Conservation (phyloP, 1,140 invertebrate species). For the Whitmania pigra region DNA sequence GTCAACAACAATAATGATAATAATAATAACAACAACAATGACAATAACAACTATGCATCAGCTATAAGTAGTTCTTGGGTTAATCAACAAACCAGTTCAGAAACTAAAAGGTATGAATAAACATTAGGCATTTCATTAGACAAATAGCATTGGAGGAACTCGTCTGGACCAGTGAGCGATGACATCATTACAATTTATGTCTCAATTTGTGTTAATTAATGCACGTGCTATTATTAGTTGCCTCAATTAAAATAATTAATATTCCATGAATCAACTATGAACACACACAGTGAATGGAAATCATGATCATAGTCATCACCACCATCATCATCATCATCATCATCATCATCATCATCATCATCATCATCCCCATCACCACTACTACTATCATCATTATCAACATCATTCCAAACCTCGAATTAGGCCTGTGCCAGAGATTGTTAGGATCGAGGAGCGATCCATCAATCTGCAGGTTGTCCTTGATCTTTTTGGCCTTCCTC, state of each 20-base stretch:
- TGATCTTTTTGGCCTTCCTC: slow-evolving; percentile 24
- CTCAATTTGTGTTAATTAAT: no score
- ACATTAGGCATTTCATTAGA: no score
- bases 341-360: slow-evolving; percentile 2
- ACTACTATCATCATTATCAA: neutral
- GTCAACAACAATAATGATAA: neutral
- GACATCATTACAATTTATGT: no score
- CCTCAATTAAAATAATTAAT: no score
- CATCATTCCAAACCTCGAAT: slow-evolving; percentile 27
- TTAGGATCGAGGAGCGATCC: slow-evolving; percentile 35
- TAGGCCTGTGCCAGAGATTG: slow-evolving; percentile 31
- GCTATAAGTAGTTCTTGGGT: no score
- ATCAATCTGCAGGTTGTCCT: slow-evolving; percentile 34
- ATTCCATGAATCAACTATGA: no score
- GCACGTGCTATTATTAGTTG: no score
- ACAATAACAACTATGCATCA: neutral
- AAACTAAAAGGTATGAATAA: no score
- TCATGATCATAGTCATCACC: neutral
- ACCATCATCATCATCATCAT: neutral
- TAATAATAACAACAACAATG: neutral
- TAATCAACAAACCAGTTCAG: no score
- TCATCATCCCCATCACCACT: neutral
- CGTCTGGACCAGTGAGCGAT: no score
- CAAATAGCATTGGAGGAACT: no score
- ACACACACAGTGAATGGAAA: no score